These are phyloP conservation scores for Apostichopus japonicus DNA, from an alignment of 35 echinoderm and acorn worm species.

Conservation along the genomic window DNA sequence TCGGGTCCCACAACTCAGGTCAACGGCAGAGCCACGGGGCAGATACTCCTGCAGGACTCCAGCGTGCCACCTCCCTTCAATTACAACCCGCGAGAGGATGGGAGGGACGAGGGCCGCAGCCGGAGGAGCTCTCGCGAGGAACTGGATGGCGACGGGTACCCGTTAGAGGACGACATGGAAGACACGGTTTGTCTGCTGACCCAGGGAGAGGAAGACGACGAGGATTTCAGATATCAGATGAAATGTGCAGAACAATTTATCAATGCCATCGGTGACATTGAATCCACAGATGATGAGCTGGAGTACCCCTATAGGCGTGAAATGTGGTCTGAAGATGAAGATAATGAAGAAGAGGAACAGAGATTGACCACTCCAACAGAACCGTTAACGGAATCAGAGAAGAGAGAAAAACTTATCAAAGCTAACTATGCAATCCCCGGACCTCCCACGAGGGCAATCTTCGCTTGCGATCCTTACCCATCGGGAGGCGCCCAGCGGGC, in stretches of 20 bases:
- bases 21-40: slow-evolving; percentile 45
- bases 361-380: not conserved
- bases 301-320: slow-evolving; percentile 63
- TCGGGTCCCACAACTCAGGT: not conserved
- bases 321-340: slow-evolving; percentile 44
- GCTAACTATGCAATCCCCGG: slow-evolving; percentile 67
- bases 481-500: not conserved
- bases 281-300: slow-evolving; percentile 71
- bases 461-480: slow-evolving; percentile 16
- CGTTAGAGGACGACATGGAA: slow-evolving; percentile 47
- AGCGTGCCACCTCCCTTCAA: slow-evolving; percentile 81
- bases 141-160: slow-evolving; percentile 55
- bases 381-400: slow-evolving; percentile 11
- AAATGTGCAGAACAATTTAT: slow-evolving; percentile 89
- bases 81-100: slow-evolving; percentile 61
- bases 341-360: slow-evolving; percentile 14
- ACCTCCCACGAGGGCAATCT: slow-evolving; percentile 51
- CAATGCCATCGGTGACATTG: slow-evolving; percentile 76
- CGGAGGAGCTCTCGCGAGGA: slow-evolving; percentile 68
- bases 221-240: slow-evolving; percentile 67
- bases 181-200: slow-evolving; percentile 54
- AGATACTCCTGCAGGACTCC: slow-evolving; percentile 92
- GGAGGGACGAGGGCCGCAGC: slow-evolving; percentile 43
- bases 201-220: slow-evolving; percentile 58
- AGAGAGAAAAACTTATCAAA: slow-evolving; percentile 29